A percentile compares a stretch with the other conserved stretches of the same genome.
phyloP scores from a whole-genome alignment of 2,888 invertebrate genomes.

The Pristionchus exspectatus region DNA sequence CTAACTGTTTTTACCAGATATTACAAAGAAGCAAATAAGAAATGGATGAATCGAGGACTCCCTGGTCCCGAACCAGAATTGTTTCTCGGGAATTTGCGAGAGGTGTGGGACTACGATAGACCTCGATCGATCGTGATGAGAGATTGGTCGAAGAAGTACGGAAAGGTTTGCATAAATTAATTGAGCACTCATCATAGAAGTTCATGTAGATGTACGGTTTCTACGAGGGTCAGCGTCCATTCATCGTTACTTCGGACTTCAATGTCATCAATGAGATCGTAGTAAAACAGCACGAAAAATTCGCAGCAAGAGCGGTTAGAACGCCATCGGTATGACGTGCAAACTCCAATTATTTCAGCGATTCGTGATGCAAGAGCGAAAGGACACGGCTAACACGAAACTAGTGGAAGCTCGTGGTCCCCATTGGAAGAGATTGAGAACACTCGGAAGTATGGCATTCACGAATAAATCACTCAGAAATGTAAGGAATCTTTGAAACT shows the following conservation, averaged over 20 bases:
- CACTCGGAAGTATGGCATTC: slow-evolving; percentile 81
- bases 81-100: slow-evolving; percentile 66
- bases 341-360: slow-evolving; percentile 64
- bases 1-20: neutral
- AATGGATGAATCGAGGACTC: slow-evolving; percentile 71
- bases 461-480: slow-evolving; percentile 75
- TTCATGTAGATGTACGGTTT: slow-evolving; percentile 58
- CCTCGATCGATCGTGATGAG: slow-evolving; percentile 60
- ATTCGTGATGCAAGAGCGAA: slow-evolving; percentile 79
- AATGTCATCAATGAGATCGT: slow-evolving; percentile 80
- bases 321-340: slow-evolving; percentile 31
- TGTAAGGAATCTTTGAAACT: too few relatives aligned
- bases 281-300: slow-evolving; percentile 64
- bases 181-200: too few relatives aligned
- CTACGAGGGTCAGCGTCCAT: slow-evolving; percentile 64
- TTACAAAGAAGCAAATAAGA: slow-evolving; percentile 57
- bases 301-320: neutral
- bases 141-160: slow-evolving; percentile 72
- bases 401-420: slow-evolving; percentile 80
- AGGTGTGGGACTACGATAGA: slow-evolving; percentile 57
- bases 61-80: slow-evolving; percentile 63
- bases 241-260: slow-evolving; percentile 80
- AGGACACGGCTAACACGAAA: slow-evolving; percentile 68
- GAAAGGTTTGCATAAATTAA: neutral
- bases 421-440: slow-evolving; percentile 82